phyloP scores from a whole-genome alignment of 2,888 invertebrate species.

The Ophioninae sp. region DNA sequence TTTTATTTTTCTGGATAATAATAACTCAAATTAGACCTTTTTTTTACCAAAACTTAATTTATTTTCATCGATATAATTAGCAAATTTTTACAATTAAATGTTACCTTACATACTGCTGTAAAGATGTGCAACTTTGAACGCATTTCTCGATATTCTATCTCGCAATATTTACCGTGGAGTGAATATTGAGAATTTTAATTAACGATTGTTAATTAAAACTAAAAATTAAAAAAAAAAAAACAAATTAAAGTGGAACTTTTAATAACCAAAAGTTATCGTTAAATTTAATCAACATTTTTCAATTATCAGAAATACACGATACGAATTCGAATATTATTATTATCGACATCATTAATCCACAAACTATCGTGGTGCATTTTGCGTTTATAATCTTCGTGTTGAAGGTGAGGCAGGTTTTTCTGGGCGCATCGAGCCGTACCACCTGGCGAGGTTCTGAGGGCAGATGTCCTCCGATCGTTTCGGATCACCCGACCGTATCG shows the following conservation, averaged over 20 bases:
- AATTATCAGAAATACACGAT: too few species aligned
- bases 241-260: too few species aligned
- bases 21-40: background rate
- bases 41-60: background rate
- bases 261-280: too few species aligned
- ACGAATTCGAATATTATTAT: too few species aligned
- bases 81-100: background rate
- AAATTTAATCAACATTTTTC: too few species aligned
- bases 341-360: background rate
- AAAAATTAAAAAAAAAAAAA: background rate
- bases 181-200: background rate
- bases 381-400: slow-evolving; percentile 10
- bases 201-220: background rate
- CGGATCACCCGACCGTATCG: slow-evolving; percentile 22
- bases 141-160: background rate
- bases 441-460: slow-evolving; percentile 40
- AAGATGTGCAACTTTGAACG: background rate
- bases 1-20: background rate
- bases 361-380: slow-evolving; percentile 2
- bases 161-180: background rate
- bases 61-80: background rate
- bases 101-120: background rate
- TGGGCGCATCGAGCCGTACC: slow-evolving; percentile 37
- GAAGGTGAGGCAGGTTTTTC: slow-evolving; percentile 16
- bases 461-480: slow-evolving; percentile 48